Conservation (phyloP, 2,888 invertebrate species). For the Deladenus siricidicola region DNA sequence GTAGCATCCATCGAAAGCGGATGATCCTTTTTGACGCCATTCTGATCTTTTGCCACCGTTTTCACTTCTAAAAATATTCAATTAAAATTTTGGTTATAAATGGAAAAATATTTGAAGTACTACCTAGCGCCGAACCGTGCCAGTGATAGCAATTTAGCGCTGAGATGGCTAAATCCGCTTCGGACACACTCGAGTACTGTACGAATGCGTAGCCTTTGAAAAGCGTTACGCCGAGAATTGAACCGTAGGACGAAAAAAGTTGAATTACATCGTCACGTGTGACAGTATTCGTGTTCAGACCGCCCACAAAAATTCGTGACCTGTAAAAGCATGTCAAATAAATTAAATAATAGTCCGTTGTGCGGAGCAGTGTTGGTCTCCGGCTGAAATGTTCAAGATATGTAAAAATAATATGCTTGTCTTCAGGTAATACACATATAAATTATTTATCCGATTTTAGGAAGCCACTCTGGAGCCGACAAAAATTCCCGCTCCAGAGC, state of each 20-base stretch:
- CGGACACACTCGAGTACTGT: conserved; percentile 17
- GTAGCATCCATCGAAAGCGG: background rate
- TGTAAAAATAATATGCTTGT: too few relatives aligned
- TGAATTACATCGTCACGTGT: conserved; percentile 21
- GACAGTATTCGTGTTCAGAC: conserved; percentile 13
- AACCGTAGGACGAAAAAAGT: conserved; percentile 21
- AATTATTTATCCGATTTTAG: too few relatives aligned
- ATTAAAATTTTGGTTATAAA: background rate
- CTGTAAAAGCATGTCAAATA: conserved; percentile 13
- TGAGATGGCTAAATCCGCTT: conserved; percentile 23
- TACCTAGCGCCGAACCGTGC: conserved; percentile 19
- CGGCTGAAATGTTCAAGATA: too few relatives aligned
- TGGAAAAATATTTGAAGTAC: background rate
- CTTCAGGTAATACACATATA: too few relatives aligned
- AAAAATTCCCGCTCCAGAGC: too few relatives aligned
- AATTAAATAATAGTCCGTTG: too few relatives aligned
- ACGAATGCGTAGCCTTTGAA: conserved; percentile 28
- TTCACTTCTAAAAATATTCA: conserved; percentile 3
- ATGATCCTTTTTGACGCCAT: background rate
- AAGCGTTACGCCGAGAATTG: conserved; percentile 23
- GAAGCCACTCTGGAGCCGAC: too few relatives aligned
- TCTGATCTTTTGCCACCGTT: conserved; percentile 6
- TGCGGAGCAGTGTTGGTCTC: too few relatives aligned
- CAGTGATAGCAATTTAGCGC: conserved; percentile 24
- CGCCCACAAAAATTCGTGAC: conserved; percentile 22